phyloP scores from a whole-genome alignment of 2,797 vertebrate genomes.

The Echeneis naucrates region DNA sequence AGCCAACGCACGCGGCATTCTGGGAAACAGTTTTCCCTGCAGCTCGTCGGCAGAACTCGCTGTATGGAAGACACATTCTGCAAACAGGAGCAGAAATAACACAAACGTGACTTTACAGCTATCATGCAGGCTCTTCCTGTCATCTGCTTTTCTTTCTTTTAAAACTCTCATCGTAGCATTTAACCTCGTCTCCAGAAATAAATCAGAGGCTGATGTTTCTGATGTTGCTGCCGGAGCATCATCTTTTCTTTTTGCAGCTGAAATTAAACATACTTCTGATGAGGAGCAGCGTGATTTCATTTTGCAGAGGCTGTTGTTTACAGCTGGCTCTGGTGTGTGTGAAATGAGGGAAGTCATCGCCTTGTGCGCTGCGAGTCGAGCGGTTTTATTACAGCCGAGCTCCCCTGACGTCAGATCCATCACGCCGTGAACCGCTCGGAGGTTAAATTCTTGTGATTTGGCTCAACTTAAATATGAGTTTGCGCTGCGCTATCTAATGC shows the following conservation, averaged over 20 bases:
- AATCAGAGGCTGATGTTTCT: neutral
- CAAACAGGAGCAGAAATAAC: neutral
- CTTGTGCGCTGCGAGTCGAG: neutral
- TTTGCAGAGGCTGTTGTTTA: neutral
- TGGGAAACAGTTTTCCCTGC: neutral
- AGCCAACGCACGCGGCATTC: neutral
- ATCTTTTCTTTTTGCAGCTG: neutral
- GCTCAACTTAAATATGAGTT: neutral
- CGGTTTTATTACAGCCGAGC: slow-evolving; percentile 4
- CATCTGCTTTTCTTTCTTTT: neutral
- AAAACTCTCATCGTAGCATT: neutral
- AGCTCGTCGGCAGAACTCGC: neutral
- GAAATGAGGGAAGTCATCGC: slow-evolving; percentile 17
- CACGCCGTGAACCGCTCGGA: neutral
- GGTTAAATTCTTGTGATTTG: neutral
- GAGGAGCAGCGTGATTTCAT: neutral
- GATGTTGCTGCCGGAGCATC: neutral
- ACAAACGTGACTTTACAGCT: neutral
- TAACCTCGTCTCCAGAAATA: neutral
- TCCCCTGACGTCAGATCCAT: slow-evolving; percentile 10
- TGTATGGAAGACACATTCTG: neutral
- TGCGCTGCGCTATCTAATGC: neutral
- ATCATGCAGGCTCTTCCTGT: neutral
- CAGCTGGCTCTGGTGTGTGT: slow-evolving; percentile 5
- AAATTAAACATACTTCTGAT: neutral